Evolutionary conservation across 2,797 vertebrate genomes (phyloP), one percentile per base, ranked within the genome.

Genomic region (Pangasius krempfi): DNA sequence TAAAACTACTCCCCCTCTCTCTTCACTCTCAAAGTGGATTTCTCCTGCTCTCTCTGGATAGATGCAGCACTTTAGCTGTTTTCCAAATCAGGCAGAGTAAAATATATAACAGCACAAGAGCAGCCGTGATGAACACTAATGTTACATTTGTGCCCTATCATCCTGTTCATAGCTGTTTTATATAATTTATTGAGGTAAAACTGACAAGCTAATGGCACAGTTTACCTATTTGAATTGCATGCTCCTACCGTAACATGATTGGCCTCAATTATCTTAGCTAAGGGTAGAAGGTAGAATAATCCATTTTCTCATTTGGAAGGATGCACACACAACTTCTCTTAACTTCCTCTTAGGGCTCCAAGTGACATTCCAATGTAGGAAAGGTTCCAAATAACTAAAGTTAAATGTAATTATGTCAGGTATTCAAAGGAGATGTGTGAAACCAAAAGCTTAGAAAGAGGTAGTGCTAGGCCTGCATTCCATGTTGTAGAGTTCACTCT

Each of bases 1-100:
- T 44, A 86, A 86, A 86, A 60, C 50, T 13, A 58, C 47, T 68
- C 44, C 40, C 13, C 44, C 27, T 66, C 22, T 84, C 47, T 84
- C n/a, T 54, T 54, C 12, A 30, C 70, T 76, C 54, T 64, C 68
- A 75, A 27, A 75, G 12, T 58, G 84, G 33, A 40, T 82, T 80
- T 80, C 30, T 33, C n/a, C 50, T 52, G 18, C n/a, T 54, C 47
- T 33, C 20, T 85, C 64, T 56, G 66, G 47, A 54, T 54, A 72
- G 12, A 70, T 52, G 22, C 20, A 70, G 62, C 10, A 27, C 60
- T 64, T 83, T 52, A 62, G 4, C 14, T 50, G 8, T 83, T 84
- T 66, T 66, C 62, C 16, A 68, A 68, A 70, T 33, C n/a, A 33
- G 62, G 27, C 5, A 22, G n/a, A 84, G 62, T 52, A 66, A 84